Percentiles rank a stretch among this genome's conserved stretches.
Conservation (phyloP, 2,113 vertebrate species). For the Amblyornis subalaris region DNA sequence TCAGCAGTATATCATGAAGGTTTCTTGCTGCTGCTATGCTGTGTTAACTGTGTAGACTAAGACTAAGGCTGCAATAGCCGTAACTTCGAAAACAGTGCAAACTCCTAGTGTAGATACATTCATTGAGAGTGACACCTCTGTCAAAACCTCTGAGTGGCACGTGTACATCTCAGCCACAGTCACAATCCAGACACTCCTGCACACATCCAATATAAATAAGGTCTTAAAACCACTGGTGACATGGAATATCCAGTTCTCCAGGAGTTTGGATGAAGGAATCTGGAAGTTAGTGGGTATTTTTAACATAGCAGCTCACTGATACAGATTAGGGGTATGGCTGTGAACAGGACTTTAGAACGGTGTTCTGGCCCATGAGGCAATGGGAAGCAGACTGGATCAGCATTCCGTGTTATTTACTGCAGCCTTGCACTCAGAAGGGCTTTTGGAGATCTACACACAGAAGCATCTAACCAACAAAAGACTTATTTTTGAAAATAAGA, state of each 20-base stretch:
- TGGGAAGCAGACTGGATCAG: not conserved
- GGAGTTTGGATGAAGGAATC: not conserved
- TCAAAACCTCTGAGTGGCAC: not conserved
- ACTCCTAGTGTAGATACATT: not conserved
- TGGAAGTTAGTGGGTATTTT: not conserved
- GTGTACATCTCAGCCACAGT: not conserved
- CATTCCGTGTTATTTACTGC: not conserved
- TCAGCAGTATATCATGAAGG: not conserved
- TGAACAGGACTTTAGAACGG: not conserved
- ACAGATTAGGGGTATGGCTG: not conserved
- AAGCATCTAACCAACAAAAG: not conserved
- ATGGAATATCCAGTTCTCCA: not conserved
- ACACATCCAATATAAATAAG: not conserved
- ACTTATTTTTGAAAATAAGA: not conserved
- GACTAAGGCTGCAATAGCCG: not conserved
- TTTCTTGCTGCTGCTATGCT: not conserved
- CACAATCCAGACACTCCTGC: not conserved
- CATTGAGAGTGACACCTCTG: not conserved
- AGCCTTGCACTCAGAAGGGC: not conserved
- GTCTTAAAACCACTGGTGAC: not conserved
- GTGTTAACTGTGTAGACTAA: not conserved
- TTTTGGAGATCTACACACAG: not conserved
- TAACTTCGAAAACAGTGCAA: not conserved
- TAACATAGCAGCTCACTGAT: not conserved
- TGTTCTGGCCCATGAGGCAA: not conserved